phyloP scores from a whole-genome alignment of 2,888 invertebrate genomes.

The Germaria angustata region DNA sequence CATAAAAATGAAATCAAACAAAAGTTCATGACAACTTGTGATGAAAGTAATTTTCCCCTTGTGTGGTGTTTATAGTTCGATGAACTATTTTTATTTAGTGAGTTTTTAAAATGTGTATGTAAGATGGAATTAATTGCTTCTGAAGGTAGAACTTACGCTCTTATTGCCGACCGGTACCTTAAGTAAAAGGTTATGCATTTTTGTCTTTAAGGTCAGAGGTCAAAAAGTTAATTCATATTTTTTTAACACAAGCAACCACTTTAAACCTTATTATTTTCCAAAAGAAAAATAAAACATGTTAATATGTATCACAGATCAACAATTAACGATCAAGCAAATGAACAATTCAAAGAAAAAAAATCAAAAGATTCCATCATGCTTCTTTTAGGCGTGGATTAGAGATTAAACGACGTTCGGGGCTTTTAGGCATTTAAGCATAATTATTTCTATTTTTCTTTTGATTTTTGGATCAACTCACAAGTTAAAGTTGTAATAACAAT shows the following conservation, averaged over 20 bases:
- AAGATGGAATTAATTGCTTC: no score
- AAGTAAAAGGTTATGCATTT: no score
- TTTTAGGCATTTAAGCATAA: neutral
- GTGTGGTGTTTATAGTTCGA: no score
- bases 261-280: neutral
- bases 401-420: constrained; percentile 7
- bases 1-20: no score
- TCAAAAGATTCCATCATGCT: constrained; percentile 35
- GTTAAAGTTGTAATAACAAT: constrained; percentile 57
- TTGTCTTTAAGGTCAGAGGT: neutral
- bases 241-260: neutral
- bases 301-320: constrained; percentile 25
- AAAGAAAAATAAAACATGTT: constrained; percentile 9
- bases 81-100: no score
- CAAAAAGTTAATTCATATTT: neutral
- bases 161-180: no score
- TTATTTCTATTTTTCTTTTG: neutral
- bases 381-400: constrained; percentile 30
- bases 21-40: no score
- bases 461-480: constrained; percentile 57
- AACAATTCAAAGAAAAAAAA: constrained; percentile 12
- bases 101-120: no score
- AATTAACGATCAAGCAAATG: constrained; percentile 46
- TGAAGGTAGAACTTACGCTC: no score
- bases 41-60: no score